Evolutionary conservation across 2,113 vertebrate genomes (phyloP), one percentile per base, ranked within the genome.

Genomic region (Neolamprologus cancellatus): DNA sequence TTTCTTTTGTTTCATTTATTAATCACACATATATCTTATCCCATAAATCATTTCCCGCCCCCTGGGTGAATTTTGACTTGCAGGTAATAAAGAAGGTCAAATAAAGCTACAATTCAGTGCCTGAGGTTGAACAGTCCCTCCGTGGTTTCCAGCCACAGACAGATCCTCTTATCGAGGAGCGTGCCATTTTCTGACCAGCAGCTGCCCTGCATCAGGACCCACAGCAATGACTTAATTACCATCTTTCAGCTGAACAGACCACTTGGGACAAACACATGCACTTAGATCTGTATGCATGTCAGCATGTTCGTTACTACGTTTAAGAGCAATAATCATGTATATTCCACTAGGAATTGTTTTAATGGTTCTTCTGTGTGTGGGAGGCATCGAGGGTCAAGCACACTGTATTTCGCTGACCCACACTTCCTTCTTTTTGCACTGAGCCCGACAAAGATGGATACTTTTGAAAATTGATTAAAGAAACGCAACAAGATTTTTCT

Each of bases 91-190:
- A 25, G 32, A 30, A 57, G 83, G 46, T 57, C 83, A 79, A 18
- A 81, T 54, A 76, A 7, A 71, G 61, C 64, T 82, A 5, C 82
- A 81, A 54, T 78, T 90, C 61, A 61, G 32, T 20, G 78, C 48
- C 61, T 79, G 36, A 85, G 57, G 34, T 66, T 82, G 23, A 18
- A 11, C 84, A 86, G 55, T 71, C 23, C 32, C 79, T 48, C 82
- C 10, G 2, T 7, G 39, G 46, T 81, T 69, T 44, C 48, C 57
- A 50, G 71, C 79, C 78, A 81, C 59, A 52, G 88, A 93, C 88
- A 90, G 85, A 82, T 89, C 50, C 89, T 88, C 87, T 88, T 89
- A 90, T 78, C 82, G 12, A 44, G 81, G 81, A 91, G 50, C 64
- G 86, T 86, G 88, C 71, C 90, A 32, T 79, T 82, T 83, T 78